phyloP scores from a whole-genome alignment of 2,113 vertebrate species.

The Miniopterus natalensis region DNA sequence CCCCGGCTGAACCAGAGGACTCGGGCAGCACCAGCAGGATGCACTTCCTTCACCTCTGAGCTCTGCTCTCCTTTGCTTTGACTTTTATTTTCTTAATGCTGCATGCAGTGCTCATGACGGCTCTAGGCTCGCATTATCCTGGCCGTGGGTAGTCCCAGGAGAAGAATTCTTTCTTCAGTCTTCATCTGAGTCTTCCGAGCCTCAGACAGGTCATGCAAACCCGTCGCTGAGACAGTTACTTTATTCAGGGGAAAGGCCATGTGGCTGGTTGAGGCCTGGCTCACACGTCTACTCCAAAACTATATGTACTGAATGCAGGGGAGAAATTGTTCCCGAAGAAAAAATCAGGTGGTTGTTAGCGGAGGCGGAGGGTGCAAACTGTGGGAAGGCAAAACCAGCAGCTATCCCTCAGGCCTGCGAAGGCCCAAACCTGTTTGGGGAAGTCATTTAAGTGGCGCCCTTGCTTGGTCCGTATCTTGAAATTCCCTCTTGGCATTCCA shows the following conservation, averaged over 20 bases:
- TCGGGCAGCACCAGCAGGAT: too few species aligned
- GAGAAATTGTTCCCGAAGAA: neutral
- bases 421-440: neutral
- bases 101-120: neutral
- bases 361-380: neutral
- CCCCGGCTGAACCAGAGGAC: neutral
- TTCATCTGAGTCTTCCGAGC: neutral
- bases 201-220: neutral
- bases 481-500: neutral
- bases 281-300: neutral
- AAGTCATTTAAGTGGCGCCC: neutral
- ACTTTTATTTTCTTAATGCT: neutral
- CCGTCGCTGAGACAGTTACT: neutral
- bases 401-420: too few species aligned
- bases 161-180: neutral
- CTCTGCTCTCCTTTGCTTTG: neutral
- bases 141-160: neutral
- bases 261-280: neutral
- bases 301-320: rapidly evolving
- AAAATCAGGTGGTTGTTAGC: neutral
- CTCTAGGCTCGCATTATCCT: neutral
- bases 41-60: neutral
- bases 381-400: neutral
- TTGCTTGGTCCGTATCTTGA: neutral
- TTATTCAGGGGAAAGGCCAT: neutral